Evolutionary conservation across 2,113 vertebrate genomes (phyloP), one percentile per base, ranked within the genome.

Genomic region (Edolisoma coerulescens): DNA sequence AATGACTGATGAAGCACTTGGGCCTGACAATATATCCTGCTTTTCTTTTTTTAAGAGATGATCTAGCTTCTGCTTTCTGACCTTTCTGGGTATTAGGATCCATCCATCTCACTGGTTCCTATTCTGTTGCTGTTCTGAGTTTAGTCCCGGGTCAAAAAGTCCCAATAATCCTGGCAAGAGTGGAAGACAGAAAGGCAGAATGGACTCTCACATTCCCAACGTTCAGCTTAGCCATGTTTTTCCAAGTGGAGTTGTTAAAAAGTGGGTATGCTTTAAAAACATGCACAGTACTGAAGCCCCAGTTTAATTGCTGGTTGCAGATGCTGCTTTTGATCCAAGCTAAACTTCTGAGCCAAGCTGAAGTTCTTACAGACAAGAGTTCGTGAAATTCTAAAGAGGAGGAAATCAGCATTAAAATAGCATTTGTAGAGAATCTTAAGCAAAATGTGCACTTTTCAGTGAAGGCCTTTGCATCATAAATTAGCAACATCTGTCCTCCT

Each of bases 341-440:
- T 81, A 92, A 95, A 97, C 91, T 95, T 96, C 92, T 93, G 92
- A 93, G 88, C 96, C 92, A 94, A 96, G 88, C 93, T 96, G 92
- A 94, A 95, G 92, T 97, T 97, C 92, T 95, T 91, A 61, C 45
- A 92, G 90, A 93, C 69, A 69, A 87, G 90, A 90, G 93, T 96
- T 96, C 53, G 83, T 94, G 86, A 95, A 94, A 95, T 97, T 94
- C 95, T 96, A 78, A 94, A 97, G 95, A 93, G 90, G 79, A 95
- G 90, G 93, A 96, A 97, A 97, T 96, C 95, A 94, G 92, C 93
- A 96, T 96, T 96, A 94, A 94, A 96, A 94, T 96, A 96, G 65
- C 56, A 4, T 93, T 95, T 89, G 80, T 96, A 69, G 76, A 93
- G 95, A 96, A 95, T 95, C 96, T 95, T 93, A 95, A 96, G 95